Conservation (phyloP, 2,888 invertebrate species). For the Plagodis pulveraria region DNA sequence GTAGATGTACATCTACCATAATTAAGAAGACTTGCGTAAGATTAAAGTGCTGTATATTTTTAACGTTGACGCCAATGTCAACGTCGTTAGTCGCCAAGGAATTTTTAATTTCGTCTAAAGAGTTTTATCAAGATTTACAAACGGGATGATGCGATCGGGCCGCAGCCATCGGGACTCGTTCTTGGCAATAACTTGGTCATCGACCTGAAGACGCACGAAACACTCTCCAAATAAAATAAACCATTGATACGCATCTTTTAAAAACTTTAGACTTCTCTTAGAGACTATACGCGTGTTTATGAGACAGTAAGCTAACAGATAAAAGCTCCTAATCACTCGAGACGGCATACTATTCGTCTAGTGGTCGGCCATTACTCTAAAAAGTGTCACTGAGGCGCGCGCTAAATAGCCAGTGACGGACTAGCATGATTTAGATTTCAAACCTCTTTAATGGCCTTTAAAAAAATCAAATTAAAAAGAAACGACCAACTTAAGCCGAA, state of each 20-base stretch:
- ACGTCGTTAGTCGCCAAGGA: slow-evolving; percentile 48
- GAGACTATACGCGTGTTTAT: neutral
- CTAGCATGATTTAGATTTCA: slow-evolving; percentile 75
- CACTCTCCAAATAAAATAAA: slow-evolving; percentile 40
- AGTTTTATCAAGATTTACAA: slow-evolving; percentile 66
- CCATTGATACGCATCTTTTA: slow-evolving; percentile 47
- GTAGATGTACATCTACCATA: neutral
- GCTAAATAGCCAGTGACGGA: slow-evolving; percentile 68
- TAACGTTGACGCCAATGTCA: slow-evolving; percentile 43
- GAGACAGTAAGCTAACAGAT: slow-evolving; percentile 52
- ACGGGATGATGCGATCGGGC: slow-evolving; percentile 52
- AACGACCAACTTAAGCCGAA: slow-evolving; percentile 39
- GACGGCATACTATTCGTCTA: slow-evolving; percentile 61
- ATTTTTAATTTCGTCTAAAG: slow-evolving; percentile 60
- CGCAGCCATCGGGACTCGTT: slow-evolving; percentile 61
- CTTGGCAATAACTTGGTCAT: slow-evolving; percentile 80
- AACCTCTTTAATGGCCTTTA: slow-evolving; percentile 69
- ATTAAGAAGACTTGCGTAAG: slow-evolving; percentile 17
- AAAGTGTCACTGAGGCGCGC: slow-evolving; percentile 65
- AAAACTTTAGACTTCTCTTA: slow-evolving; percentile 42
- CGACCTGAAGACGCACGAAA: slow-evolving; percentile 58
- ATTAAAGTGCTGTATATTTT: slow-evolving; percentile 33
- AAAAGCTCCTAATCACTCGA: slow-evolving; percentile 65
- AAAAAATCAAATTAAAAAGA: slow-evolving; percentile 45
- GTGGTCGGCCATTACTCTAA: slow-evolving; percentile 45